phyloP scores from a whole-genome alignment of 1,140 invertebrate species.

The Zophobas morio region DNA sequence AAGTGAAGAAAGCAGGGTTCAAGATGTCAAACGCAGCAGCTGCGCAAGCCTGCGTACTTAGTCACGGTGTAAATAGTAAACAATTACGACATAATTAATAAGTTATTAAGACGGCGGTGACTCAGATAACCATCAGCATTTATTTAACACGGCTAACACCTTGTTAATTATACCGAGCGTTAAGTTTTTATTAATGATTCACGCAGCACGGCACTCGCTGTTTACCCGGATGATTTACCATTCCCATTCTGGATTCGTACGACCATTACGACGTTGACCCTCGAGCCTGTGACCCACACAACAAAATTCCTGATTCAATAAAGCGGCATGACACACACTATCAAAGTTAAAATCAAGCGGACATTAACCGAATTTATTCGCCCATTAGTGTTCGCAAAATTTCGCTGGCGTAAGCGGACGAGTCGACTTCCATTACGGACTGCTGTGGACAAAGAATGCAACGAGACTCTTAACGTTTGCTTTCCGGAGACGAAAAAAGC shows the following conservation, averaged over 20 bases:
- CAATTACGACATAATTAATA: conserved; percentile 43
- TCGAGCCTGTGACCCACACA: conserved; percentile 26
- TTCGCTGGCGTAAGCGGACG: conserved; percentile 20
- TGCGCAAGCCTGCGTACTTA: conserved; percentile 19
- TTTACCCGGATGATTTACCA: conserved; percentile 10
- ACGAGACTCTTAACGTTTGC: no score
- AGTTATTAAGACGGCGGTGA: conserved; percentile 41
- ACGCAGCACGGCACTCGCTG: conserved; percentile 4
- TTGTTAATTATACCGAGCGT: conserved; percentile 20
- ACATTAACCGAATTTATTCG: conserved; percentile 47
- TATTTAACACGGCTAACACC: conserved; percentile 27
- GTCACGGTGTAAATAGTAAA: conserved; percentile 39
- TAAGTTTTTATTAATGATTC: conserved; percentile 38
- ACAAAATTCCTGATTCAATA: conserved; percentile 44
- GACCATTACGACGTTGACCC: conserved; percentile 16
- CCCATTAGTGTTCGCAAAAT: conserved; percentile 44
- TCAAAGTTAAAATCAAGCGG: conserved; percentile 47
- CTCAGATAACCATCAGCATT: conserved; percentile 38
- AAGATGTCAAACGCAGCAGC: conserved; percentile 34
- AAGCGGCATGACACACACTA: conserved; percentile 40
- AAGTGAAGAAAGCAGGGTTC: conserved; percentile 36
- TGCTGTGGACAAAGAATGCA: no score
- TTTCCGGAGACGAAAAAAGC: no score
- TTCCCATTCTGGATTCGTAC: neutral
- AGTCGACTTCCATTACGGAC: neutral